Percentiles rank a stretch among this genome's conserved stretches.
Conservation (phyloP, 2,113 vertebrate genomes). For the Bostrychus sinensis region DNA sequence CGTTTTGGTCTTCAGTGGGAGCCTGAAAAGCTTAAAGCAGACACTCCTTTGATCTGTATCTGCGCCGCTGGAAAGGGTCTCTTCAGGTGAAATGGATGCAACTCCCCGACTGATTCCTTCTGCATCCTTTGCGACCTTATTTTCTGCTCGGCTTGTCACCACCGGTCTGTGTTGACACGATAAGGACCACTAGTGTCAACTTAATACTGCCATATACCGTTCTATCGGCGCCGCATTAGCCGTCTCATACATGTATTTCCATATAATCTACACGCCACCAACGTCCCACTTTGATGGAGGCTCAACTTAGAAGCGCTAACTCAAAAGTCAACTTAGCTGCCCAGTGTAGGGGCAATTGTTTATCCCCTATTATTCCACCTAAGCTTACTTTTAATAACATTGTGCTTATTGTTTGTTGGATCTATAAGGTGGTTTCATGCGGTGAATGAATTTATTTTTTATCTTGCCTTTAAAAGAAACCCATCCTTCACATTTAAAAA, state of each 20-base stretch:
- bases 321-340: not conserved
- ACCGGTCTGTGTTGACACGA: slow-evolving; percentile 56
- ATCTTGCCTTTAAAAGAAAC: too few relatives aligned
- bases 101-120: slow-evolving; percentile 41
- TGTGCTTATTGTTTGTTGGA: not conserved
- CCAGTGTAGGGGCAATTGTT: not conserved
- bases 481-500: too few relatives aligned
- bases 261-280: not conserved
- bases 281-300: not conserved
- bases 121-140: slow-evolving; percentile 38
- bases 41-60: slow-evolving; percentile 68
- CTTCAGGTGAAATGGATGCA: slow-evolving; percentile 62
- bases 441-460: too few relatives aligned
- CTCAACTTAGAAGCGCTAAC: not conserved
- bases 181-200: slow-evolving; percentile 47
- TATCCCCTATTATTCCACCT: not conserved
- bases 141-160: slow-evolving; percentile 52
- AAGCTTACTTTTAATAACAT: not conserved
- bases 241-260: slow-evolving; percentile 16
- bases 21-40: slow-evolving; percentile 41
- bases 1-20: slow-evolving; percentile 39
- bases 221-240: slow-evolving; percentile 21
- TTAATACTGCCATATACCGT: slow-evolving; percentile 22
- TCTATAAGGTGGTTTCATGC: too few relatives aligned
- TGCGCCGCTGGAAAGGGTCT: slow-evolving; percentile 54